These are phyloP conservation scores for Melieria picta DNA, from an alignment of 2,888 invertebrate genomes.

Conservation along the genomic window DNA sequence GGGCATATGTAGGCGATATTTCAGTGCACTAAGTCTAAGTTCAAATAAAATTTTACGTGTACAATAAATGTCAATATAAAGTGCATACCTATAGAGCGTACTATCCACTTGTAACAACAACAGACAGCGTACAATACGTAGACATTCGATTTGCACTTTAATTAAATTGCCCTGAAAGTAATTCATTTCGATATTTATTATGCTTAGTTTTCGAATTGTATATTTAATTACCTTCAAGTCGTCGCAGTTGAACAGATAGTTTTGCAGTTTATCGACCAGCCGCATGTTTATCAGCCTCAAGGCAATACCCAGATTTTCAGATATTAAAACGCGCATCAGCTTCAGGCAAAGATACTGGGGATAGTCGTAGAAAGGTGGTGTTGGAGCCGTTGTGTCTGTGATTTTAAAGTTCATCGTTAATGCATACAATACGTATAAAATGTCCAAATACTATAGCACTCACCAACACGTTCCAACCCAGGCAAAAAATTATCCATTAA, in stretches of 20 bases:
- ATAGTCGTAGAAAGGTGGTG: conserved; percentile 69
- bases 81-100: conserved; percentile 58
- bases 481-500: conserved; percentile 71
- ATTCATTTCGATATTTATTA: not conserved
- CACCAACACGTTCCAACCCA: conserved; percentile 50
- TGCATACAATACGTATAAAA: not conserved
- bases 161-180: conserved; percentile 57
- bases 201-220: conserved; percentile 1
- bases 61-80: not conserved
- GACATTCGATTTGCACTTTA: conserved; percentile 72
- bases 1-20: no score
- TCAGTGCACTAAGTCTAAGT: not conserved
- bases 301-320: conserved; percentile 66
- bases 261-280: conserved; percentile 55
- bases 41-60: not conserved
- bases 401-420: not conserved
- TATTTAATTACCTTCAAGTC: conserved; percentile 55
- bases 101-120: conserved; percentile 56
- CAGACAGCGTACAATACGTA: conserved; percentile 60
- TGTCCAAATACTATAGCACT: conserved; percentile 23
- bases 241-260: conserved; percentile 57
- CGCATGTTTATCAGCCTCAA: conserved; percentile 51
- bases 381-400: conserved; percentile 42
- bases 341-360: conserved; percentile 79
- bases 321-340: conserved; percentile 76